A percentile compares a stretch with the other conserved stretches of the same genome.
These are phyloP conservation scores for Hypomecis punctinalis DNA, from an alignment of 2,888 invertebrate genomes.

Conservation along the genomic window DNA sequence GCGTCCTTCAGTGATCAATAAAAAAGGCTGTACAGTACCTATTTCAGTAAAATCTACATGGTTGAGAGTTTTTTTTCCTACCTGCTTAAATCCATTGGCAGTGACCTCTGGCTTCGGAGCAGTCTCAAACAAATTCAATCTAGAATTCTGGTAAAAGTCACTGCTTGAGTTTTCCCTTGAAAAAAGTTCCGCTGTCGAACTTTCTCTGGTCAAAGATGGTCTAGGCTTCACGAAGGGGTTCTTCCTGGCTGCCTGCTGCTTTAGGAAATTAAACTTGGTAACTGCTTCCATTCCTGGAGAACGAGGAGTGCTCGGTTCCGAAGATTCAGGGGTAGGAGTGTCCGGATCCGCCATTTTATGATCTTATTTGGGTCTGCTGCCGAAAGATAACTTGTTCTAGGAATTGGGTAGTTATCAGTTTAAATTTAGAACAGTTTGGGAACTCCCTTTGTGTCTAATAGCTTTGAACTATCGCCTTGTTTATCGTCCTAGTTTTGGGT, in stretches of 20 bases:
- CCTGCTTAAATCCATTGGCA: constrained; percentile 63
- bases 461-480: background rate
- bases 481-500: constrained; percentile 11
- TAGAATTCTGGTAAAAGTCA: constrained; percentile 78
- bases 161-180: constrained; percentile 74
- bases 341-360: constrained; percentile 44
- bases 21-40: too few relatives aligned
- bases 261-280: constrained; percentile 75
- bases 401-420: constrained; percentile 11
- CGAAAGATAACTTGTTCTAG: constrained; percentile 7
- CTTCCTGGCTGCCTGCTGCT: constrained; percentile 64
- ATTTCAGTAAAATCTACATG: too few relatives aligned
- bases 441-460: background rate
- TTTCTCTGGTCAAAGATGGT: constrained; percentile 73
- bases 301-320: constrained; percentile 52
- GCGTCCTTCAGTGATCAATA: too few relatives aligned
- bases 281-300: constrained; percentile 50
- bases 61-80: constrained; percentile 40
- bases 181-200: constrained; percentile 73
- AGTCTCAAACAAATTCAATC: constrained; percentile 76
- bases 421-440: background rate
- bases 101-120: constrained; percentile 70
- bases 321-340: constrained; percentile 59
- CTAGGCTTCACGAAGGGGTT: constrained; percentile 74
- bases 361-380: constrained; percentile 6